Evolutionary conservation across 2,113 vertebrate species (phyloP).

Genomic region (Daphoenositta chrysoptera): DNA sequence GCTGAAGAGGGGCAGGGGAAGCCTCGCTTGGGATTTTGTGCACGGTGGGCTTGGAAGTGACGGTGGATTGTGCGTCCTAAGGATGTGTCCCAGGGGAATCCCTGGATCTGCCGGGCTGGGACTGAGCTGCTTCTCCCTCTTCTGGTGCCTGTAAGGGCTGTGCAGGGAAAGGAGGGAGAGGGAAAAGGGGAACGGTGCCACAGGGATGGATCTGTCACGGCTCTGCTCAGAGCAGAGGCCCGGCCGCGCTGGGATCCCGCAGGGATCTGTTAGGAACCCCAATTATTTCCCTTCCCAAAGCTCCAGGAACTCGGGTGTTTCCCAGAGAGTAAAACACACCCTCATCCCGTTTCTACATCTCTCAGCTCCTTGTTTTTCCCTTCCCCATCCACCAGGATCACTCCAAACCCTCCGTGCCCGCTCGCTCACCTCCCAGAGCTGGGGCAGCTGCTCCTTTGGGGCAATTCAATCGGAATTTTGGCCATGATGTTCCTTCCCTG

Average conservation of each 20-base stretch:
- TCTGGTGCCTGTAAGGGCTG: background rate
- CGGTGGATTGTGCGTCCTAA: background rate
- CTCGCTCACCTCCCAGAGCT: background rate
- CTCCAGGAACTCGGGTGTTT: background rate
- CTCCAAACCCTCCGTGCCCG: fast-evolving
- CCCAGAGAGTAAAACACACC: background rate
- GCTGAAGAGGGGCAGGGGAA: background rate
- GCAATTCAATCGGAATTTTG: background rate
- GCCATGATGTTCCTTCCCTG: fast-evolving
- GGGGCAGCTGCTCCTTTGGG: background rate
- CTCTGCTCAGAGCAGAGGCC: background rate
- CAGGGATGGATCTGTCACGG: fast-evolving
- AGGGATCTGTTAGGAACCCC: background rate
- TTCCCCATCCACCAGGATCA: fast-evolving
- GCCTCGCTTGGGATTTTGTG: fast-evolving
- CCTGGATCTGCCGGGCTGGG: background rate
- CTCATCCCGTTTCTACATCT: fast-evolving
- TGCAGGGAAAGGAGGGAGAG: background rate
- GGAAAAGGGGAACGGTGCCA: background rate
- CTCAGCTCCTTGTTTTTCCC: background rate
- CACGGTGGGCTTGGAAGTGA: background rate
- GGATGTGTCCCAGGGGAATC: background rate
- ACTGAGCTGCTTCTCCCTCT: background rate
- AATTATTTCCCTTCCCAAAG: background rate
- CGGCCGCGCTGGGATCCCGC: background rate